Evolutionary conservation across 2,888 invertebrate genomes (phyloP).

Genomic region (Drosophila mimetica): DNA sequence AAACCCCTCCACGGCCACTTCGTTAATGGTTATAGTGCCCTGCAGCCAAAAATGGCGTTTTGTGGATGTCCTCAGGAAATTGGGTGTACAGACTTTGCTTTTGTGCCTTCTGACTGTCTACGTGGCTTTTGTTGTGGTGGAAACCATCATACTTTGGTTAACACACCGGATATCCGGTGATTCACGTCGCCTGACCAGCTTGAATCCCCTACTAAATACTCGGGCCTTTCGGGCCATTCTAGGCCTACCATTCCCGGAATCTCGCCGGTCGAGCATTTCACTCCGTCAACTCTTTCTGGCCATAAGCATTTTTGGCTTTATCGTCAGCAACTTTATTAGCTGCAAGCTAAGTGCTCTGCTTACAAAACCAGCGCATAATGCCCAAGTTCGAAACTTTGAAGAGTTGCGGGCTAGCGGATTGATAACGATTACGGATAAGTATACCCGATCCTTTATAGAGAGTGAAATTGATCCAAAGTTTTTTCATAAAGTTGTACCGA

Average conservation of each 20-base stretch:
- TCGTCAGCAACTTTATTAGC: conserved; percentile 23
- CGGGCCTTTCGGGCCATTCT: conserved; percentile 30
- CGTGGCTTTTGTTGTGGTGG: conserved; percentile 10
- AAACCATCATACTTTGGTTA: conserved; percentile 8
- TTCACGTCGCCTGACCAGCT: neutral
- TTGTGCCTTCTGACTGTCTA: conserved; percentile 17
- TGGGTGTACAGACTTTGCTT: neutral
- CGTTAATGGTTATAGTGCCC: conserved; percentile 37
- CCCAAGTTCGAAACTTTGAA: conserved; percentile 17
- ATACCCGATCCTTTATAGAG: neutral
- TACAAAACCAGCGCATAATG: conserved; percentile 1
- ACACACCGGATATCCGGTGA: neutral
- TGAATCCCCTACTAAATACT: conserved; percentile 14
- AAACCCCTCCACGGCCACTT: neutral
- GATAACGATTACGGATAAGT: neutral
- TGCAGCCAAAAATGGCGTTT: conserved; percentile 15
- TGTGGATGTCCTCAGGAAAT: conserved; percentile 1
- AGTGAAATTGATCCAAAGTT: conserved; percentile 10
- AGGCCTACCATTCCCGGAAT: conserved; percentile 23
- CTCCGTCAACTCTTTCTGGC: conserved; percentile 29
- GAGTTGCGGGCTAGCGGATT: conserved; percentile 26
- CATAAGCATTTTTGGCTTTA: conserved; percentile 31
- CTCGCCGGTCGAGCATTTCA: neutral
- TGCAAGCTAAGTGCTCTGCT: conserved; percentile 41
- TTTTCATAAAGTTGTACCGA: neutral